These are phyloP conservation scores for Xanthia icteritia DNA, from an alignment of 2,888 invertebrate species.

Conservation along the genomic window DNA sequence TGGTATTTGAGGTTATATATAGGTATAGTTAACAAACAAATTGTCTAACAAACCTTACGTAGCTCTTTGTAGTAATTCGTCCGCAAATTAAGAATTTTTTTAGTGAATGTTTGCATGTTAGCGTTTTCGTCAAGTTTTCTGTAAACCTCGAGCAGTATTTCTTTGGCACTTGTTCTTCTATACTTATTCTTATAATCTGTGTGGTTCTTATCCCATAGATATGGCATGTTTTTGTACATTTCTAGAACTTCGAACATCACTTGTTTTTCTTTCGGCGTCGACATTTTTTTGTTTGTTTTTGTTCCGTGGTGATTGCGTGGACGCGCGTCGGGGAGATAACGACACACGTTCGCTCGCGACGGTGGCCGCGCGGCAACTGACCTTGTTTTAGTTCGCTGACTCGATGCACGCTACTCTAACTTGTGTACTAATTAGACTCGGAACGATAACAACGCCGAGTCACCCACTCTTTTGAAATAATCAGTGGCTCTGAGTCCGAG, in stretches of 20 bases:
- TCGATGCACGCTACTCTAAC: conserved; percentile 28
- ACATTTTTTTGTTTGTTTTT: conserved; percentile 20
- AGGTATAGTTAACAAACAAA: not conserved
- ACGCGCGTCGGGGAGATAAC: rapidly evolving
- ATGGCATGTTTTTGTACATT: conserved; percentile 34
- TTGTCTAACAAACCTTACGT: conserved; percentile 27
- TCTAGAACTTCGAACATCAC: conserved; percentile 27
- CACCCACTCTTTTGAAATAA: not conserved
- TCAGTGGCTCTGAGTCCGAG: not conserved
- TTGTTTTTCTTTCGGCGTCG: conserved; percentile 15
- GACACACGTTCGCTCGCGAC: not conserved
- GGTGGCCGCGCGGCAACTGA: conserved; percentile 36
- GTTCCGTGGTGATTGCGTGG: not conserved
- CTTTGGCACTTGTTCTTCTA: conserved; percentile 18
- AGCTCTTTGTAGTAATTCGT: conserved; percentile 34
- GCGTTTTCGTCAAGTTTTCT: conserved; percentile 17
- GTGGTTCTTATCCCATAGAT: conserved; percentile 34
- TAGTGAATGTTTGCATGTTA: not conserved
- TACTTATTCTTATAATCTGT: conserved; percentile 25
- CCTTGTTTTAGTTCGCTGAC: conserved; percentile 40
- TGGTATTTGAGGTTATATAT: conserved; percentile 9
- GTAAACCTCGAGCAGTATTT: conserved; percentile 23
- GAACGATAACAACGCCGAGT: not conserved
- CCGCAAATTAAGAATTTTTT: conserved; percentile 44
- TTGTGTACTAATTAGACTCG: conserved; percentile 36